A percentile compares a stretch with the other conserved stretches of the same genome.
Conservation (phyloP, 2,888 invertebrate genomes). For the Xanthia icteritia region DNA sequence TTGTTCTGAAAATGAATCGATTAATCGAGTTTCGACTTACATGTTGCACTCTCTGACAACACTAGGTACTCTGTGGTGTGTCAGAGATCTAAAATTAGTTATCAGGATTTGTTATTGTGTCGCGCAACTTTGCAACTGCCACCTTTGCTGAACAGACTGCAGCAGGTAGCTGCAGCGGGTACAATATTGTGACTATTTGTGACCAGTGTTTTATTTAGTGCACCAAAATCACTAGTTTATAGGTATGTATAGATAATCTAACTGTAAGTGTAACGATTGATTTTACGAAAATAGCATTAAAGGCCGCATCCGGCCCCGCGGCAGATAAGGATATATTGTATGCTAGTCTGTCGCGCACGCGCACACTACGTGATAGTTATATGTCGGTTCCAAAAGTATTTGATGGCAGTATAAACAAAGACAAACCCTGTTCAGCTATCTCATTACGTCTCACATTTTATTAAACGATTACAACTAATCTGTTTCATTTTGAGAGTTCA, state of each 20-base stretch:
- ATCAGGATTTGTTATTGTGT: not conserved
- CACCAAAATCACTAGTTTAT: not conserved
- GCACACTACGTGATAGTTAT: not conserved
- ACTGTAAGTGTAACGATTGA: not conserved
- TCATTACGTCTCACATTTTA: too few species aligned
- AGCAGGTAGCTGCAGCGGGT: not conserved
- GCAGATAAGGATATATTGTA: not conserved
- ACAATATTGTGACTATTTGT: not conserved
- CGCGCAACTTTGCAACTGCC: not conserved
- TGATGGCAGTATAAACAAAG: too few species aligned
- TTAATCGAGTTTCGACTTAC: not conserved
- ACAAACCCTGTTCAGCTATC: too few species aligned
- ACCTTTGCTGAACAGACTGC: not conserved
- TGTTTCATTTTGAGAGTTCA: too few species aligned
- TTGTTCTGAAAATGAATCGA: not conserved
- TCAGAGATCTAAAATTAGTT: not conserved
- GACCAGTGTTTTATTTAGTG: not conserved
- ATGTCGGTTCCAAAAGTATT: too few species aligned
- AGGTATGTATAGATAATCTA: not conserved
- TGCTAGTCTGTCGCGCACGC: not conserved
- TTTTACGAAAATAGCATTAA: not conserved
- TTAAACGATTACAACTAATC: too few species aligned
- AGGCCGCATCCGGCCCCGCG: not conserved
- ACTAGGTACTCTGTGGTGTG: not conserved
- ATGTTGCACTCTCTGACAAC: not conserved